These are phyloP conservation scores for Eciton burchellii DNA, from an alignment of 1,140 invertebrate species.

Conservation along the genomic window DNA sequence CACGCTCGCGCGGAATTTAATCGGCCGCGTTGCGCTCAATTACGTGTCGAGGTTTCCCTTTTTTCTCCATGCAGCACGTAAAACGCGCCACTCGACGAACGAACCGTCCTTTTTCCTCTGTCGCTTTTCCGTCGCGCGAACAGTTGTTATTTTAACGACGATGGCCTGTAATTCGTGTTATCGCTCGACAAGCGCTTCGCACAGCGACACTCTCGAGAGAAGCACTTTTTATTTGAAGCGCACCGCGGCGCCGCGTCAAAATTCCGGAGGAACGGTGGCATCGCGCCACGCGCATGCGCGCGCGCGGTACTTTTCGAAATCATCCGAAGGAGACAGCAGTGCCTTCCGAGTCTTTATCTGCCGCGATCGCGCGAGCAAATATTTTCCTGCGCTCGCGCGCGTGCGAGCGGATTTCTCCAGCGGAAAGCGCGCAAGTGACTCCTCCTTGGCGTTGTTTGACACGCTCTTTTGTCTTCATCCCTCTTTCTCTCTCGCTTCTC, in stretches of 20 bases:
- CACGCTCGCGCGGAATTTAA: conserved; percentile 69
- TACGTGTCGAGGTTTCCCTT: conserved; percentile 55
- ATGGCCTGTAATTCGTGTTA: conserved; percentile 51
- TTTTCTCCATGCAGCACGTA: background rate
- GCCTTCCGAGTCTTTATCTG: too few species aligned
- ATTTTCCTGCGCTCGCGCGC: conserved; percentile 5
- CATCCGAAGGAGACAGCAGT: too few species aligned
- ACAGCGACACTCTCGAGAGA: background rate
- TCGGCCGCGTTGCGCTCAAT: conserved; percentile 67
- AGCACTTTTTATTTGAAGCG: background rate
- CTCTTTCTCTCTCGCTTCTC: background rate
- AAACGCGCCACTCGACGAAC: conserved; percentile 46
- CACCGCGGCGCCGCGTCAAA: background rate
- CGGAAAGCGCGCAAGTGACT: background rate
- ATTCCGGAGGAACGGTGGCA: background rate
- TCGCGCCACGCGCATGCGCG: background rate
- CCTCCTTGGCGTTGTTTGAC: conserved; percentile 18
- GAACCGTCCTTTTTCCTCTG: conserved; percentile 25
- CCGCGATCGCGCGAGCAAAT: conserved; percentile 3
- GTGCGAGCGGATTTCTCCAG: conserved; percentile 17
- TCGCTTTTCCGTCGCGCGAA: conserved; percentile 39
- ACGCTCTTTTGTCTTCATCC: background rate
- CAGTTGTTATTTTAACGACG: conserved; percentile 42
- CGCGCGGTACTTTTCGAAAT: background rate
- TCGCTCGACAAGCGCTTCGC: conserved; percentile 16